Percentiles rank a stretch among this genome's conserved stretches.
Evolutionary conservation across 2,113 vertebrate genomes (phyloP).

Genomic region (Neolamprologus sp.): DNA sequence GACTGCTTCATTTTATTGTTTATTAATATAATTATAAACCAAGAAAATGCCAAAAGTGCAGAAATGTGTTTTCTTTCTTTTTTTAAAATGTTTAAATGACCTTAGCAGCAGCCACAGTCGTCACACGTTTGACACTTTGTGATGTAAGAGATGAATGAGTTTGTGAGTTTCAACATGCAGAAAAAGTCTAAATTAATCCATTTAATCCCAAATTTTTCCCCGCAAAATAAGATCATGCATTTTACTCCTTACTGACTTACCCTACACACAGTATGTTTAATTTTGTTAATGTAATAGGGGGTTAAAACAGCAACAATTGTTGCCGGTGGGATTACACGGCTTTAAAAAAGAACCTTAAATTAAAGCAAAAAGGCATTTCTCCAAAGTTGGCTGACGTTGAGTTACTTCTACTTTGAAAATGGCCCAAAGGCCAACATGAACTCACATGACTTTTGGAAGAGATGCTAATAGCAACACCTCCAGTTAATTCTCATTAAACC

Average conservation of each 20-base stretch:
- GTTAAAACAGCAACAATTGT: background rate
- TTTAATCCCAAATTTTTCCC: rapidly evolving
- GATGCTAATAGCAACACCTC: background rate
- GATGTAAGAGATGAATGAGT: background rate
- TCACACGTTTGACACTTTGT: background rate
- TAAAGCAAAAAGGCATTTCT: background rate
- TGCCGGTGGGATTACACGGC: background rate
- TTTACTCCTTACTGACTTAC: background rate
- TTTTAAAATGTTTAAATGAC: background rate
- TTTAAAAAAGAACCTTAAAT: background rate
- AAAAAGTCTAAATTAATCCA: background rate
- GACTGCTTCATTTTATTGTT: background rate
- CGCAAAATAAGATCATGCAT: background rate
- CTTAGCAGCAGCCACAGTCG: background rate
- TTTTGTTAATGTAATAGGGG: rapidly evolving
- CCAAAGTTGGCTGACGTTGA: rapidly evolving
- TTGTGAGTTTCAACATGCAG: background rate
- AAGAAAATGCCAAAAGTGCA: background rate
- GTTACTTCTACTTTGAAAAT: background rate
- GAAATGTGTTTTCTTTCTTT: background rate
- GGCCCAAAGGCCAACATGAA: background rate
- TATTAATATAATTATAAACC: background rate
- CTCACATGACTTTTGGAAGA: background rate
- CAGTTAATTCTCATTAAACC: background rate
- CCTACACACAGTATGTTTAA: background rate